phyloP scores from a whole-genome alignment of 2,113 vertebrate genomes.

The Agelaius phoeniceus region DNA sequence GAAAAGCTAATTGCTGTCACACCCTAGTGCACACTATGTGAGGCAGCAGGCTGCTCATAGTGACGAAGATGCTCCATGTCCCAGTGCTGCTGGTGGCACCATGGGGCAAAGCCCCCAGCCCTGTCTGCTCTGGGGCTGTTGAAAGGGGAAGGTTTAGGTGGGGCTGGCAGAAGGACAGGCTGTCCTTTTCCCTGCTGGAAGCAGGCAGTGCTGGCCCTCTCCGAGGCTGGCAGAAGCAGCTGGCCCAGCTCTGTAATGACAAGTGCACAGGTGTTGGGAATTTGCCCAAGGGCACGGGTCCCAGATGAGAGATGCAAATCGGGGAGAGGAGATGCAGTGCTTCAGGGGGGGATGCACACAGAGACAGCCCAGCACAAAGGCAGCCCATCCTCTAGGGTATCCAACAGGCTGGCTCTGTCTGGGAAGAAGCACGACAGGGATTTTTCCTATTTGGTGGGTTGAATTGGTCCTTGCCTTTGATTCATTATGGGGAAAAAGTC shows the following conservation, averaged over 20 bases:
- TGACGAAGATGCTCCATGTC: fast-evolving
- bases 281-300: neutral
- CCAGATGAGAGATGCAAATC: neutral
- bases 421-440: neutral
- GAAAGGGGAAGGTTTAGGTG: neutral
- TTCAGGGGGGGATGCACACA: neutral
- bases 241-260: neutral
- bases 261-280: neutral
- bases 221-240: neutral
- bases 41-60: neutral
- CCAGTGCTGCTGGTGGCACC: neutral
- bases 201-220: neutral
- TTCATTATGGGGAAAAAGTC: neutral
- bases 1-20: neutral
- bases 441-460: neutral
- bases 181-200: neutral
- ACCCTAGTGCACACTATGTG: fast-evolving
- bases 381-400: neutral
- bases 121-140: fast-evolving
- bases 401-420: neutral
- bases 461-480: neutral
- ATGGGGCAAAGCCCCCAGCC: fast-evolving
- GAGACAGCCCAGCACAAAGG: neutral
- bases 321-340: neutral
- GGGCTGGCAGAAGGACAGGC: neutral